phyloP scores from a whole-genome alignment of 2,888 invertebrate genomes.

The Hirtodrosophila confusa region DNA sequence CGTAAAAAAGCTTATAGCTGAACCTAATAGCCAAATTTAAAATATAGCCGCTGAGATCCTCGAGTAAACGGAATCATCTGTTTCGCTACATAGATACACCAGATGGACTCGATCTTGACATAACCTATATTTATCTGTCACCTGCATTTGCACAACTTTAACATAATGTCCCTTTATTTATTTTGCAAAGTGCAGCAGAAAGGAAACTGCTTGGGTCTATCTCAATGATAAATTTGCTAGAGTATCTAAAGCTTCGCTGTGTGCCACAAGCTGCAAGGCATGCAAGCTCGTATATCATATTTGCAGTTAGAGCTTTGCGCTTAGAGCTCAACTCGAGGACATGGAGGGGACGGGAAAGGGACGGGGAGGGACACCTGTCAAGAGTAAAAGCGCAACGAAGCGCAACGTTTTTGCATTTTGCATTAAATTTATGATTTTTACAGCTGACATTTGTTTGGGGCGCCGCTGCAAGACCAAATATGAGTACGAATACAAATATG shows the following conservation, averaged over 20 bases:
- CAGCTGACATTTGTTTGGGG: slow-evolving; percentile 79
- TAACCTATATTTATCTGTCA: no score
- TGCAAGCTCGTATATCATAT: slow-evolving; percentile 41
- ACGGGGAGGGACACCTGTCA: slow-evolving; percentile 62
- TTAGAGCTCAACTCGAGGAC: slow-evolving; percentile 4
- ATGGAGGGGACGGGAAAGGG: slow-evolving; percentile 9
- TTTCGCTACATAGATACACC: no score
- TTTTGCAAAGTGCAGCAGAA: no score
- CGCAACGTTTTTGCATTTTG: slow-evolving; percentile 79
- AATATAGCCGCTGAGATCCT: no score
- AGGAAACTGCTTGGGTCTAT: neutral
- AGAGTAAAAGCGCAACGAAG: slow-evolving; percentile 75
- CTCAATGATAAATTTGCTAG: slow-evolving; percentile 4
- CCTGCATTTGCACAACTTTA: no score
- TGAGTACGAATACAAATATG: slow-evolving; percentile 18
- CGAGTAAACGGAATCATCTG: no score
- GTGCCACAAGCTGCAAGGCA: slow-evolving; percentile 3
- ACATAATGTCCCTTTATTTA: no score
- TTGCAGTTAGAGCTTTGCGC: slow-evolving; percentile 30
- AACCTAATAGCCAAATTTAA: no score
- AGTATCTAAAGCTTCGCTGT: slow-evolving; percentile 24
- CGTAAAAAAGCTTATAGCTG: no score
- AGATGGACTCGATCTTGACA: no score
- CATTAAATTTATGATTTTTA: slow-evolving; percentile 80
- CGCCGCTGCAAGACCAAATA: slow-evolving; percentile 56